Base-by-base conservation (phyloP, 1,140 invertebrate genomes). In the Gonioctena quinquepunctata region DNA sequence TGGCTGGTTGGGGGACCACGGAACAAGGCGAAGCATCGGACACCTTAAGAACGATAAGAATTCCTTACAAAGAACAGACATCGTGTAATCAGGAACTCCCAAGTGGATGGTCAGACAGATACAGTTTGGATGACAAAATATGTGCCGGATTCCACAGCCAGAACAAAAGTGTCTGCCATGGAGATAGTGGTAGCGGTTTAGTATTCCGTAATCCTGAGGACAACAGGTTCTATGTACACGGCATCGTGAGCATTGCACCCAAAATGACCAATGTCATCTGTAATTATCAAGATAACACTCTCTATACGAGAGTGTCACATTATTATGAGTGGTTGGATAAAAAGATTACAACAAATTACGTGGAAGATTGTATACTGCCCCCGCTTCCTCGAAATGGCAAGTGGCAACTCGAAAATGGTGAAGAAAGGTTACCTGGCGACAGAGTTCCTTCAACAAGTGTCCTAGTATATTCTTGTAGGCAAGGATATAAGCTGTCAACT, bases 161-260 rank as follows among this genome's bases (percentile, higher is more conserved):
- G 19, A 59, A 22, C 23, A 59, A 23, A n/a, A 26, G 21, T 16
- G 1, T 59, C 13, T 59, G 56, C 23, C n/a, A 11, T 22, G 56
- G 56, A 22, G 56, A 59, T 2, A 59, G 56, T 59, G 56, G 56
- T 22, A 59, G 56, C 21, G 56, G 56, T 5, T 21, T 59, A 8
- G 23, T 59, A 13, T 59, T 59, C 23, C 19, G 13, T n/a, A 59
- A 59, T 0, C 56, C 21, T 23, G 23, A 26, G 11, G 21, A 59
- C 16, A 26, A 26, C 13, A 59, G 56, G 22, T 54, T 19, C 16
- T 54, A 54, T 22, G 21, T 54, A 19, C 50, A 54, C 8, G 50
- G 50, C 8, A 16, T 54, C 16, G 8, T 54, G 7, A 54, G 50
- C 50, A 6, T 54, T 22, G 8, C 50, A 19, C 50, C 50, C 8